These are phyloP conservation scores for Raja brachyura DNA, from an alignment of 2,113 vertebrate genomes.

Conservation along the genomic window DNA sequence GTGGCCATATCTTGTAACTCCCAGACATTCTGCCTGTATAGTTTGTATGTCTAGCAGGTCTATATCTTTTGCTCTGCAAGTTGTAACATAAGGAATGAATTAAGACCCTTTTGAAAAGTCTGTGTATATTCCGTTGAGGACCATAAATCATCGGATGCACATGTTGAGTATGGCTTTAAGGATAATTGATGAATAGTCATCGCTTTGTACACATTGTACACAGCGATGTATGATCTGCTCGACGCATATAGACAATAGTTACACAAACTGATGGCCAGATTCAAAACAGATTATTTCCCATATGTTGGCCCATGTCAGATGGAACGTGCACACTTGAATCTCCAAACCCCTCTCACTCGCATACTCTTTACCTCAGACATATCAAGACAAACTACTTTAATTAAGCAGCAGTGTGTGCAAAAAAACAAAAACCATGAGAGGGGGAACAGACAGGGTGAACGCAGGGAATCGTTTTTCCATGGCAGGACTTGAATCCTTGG, in stretches of 20 bases:
- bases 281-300: background rate
- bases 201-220: background rate
- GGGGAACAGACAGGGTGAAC: no score
- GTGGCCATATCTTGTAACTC: slow-evolving; percentile 3
- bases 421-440: no score
- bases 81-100: background rate
- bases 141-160: background rate
- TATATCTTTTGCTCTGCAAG: background rate
- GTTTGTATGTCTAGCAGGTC: background rate
- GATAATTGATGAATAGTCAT: background rate
- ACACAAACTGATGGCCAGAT: slow-evolving; percentile 5
- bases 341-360: background rate
- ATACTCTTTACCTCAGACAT: background rate
- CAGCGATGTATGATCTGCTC: background rate
- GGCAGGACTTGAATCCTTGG: no score
- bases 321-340: background rate
- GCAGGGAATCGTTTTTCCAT: no score
- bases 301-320: background rate
- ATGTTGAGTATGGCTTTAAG: background rate
- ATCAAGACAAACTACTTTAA: background rate
- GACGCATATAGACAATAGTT: background rate
- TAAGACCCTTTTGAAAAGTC: background rate
- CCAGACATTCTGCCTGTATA: background rate
- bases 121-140: background rate
- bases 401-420: no score